Percentiles rank a stretch among this genome's conserved stretches.
Evolutionary conservation across 2,113 vertebrate species (phyloP).

Genomic region (Vombatus ursinus): DNA sequence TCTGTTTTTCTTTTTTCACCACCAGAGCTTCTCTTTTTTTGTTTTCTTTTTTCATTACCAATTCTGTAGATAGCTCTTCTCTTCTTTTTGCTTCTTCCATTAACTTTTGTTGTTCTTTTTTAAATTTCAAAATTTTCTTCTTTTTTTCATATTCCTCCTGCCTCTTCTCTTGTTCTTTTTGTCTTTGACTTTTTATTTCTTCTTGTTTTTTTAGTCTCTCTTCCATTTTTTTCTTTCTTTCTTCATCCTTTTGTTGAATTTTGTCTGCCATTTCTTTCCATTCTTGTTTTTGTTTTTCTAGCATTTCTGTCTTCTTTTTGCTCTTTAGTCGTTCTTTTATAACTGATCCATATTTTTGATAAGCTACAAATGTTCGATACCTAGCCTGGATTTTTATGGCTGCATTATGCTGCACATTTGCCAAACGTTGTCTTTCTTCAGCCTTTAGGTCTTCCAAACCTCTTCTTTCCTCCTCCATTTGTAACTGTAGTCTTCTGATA

Average conservation of each 20-base stretch:
- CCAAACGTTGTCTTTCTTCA: slow-evolving; percentile 75
- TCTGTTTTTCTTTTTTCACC: slow-evolving; percentile 32
- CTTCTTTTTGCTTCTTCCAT: slow-evolving; percentile 50
- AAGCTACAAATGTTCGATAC: slow-evolving; percentile 80
- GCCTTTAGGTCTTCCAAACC: slow-evolving; percentile 83
- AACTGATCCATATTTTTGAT: slow-evolving; percentile 77
- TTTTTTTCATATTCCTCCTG: slow-evolving; percentile 81
- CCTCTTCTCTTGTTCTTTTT: slow-evolving; percentile 72
- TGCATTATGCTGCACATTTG: slow-evolving; percentile 77
- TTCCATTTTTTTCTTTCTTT: slow-evolving; percentile 73
- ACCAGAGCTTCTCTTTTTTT: slow-evolving; percentile 44
- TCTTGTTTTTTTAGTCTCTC: slow-evolving; percentile 68
- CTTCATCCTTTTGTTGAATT: slow-evolving; percentile 71
- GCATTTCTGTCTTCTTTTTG: slow-evolving; percentile 77
- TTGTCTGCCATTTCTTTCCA: slow-evolving; percentile 78
- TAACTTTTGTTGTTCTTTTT: slow-evolving; percentile 71
- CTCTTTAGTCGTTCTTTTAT: slow-evolving; percentile 80
- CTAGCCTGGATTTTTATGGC: slow-evolving; percentile 87
- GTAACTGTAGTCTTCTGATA: slow-evolving; percentile 84
- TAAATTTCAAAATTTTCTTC: slow-evolving; percentile 76
- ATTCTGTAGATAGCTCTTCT: slow-evolving; percentile 49
- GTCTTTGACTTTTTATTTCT: slow-evolving; percentile 68
- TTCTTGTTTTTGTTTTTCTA: slow-evolving; percentile 71
- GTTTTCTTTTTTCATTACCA: slow-evolving; percentile 61
- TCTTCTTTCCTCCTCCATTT: slow-evolving; percentile 87